Percentiles rank a stretch among this genome's conserved stretches.
phyloP scores from a whole-genome alignment of 2,888 invertebrate species.

The Clivina fossor region DNA sequence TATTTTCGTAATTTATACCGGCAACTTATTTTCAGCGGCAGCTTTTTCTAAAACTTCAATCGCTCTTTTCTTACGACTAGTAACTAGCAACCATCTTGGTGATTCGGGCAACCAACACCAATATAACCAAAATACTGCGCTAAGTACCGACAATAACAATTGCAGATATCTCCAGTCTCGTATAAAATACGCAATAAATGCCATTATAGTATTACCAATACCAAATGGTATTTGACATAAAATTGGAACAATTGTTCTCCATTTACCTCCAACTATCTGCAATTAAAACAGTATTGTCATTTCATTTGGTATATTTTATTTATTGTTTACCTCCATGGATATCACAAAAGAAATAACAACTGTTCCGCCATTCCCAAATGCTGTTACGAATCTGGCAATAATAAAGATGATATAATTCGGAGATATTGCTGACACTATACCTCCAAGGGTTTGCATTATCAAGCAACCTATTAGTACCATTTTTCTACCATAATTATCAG shows the following conservation, averaged over 20 bases:
- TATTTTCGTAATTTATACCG: constrained; percentile 10
- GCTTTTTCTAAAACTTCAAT: constrained; percentile 51
- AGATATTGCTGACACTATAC: constrained; percentile 57
- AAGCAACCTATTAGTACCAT: constrained; percentile 60
- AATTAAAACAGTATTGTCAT: not conserved
- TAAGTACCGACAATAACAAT: constrained; percentile 57
- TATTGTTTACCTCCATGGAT: constrained; percentile 58
- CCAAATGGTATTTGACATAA: constrained; percentile 66
- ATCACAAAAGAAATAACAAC: constrained; percentile 67
- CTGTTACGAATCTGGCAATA: constrained; percentile 58
- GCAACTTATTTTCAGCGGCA: constrained; percentile 45
- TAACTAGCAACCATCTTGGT: constrained; percentile 64
- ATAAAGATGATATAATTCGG: constrained; percentile 60
- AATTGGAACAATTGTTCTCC: constrained; percentile 62
- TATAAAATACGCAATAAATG: constrained; percentile 59
- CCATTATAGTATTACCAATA: constrained; percentile 61
- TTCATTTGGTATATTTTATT: constrained; percentile 1
- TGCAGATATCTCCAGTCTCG: constrained; percentile 66
- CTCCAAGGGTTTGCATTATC: constrained; percentile 57
- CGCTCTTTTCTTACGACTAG: constrained; percentile 57
- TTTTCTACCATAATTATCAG: constrained; percentile 65
- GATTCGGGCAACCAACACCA: constrained; percentile 61
- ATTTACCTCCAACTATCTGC: constrained; percentile 60
- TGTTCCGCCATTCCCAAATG: constrained; percentile 64
- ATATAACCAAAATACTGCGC: constrained; percentile 55